Base-by-base conservation (phyloP, 2,888 invertebrate species). In the Tanytarsus gracilentus region DNA sequence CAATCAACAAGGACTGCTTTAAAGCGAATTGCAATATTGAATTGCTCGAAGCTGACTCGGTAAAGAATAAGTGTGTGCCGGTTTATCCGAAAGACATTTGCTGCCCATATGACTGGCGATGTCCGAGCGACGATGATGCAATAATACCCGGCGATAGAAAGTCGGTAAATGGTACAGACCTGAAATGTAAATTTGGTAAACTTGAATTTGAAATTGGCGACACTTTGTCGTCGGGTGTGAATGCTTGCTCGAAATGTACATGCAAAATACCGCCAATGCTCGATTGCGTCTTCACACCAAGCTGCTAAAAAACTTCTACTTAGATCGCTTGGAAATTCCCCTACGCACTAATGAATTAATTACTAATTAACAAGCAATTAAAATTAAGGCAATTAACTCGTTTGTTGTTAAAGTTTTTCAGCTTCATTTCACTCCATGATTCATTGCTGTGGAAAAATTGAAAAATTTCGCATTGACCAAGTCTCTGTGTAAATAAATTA, bases 151-250 rank as follows among this genome's bases (percentile, higher is more conserved):
- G 53, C 18, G 14, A 40, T 26, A 14, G 16, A 27, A 3, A n/a
- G n/a, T n/a, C n/a, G n/a, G n/a, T n/a, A n/a, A 25, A 55, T n/a
- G 11, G 6, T 6, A 30, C 16, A n/a, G 25, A 33, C 16, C 48
- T 16, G 14, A 44, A 74, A 62, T 78, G 78, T 62, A 64, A 66
- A 26, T 78, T 76, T 66, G 77, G 76, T 1, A 74, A 76, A 66
- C 64, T 69, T 62, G 75, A 73, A 2, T 65, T 78, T 61, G 65
- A 68, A 1, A 72, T 77, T 0, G 77, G 77, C 0, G 77, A 78
- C 64, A 73, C 74, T 64, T 69, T 77, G 55, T 55, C 55, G 9
- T 16, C 25, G 16, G 21, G 25, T 5, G 55, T 40, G 18, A 39
- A 26, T 9, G 8, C 11, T 3, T 55, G 55, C 26, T 55, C 18